Percentiles rank a stretch among this genome's conserved stretches.
Conservation (phyloP, 2,888 invertebrate species). For the Pheosia tremula region DNA sequence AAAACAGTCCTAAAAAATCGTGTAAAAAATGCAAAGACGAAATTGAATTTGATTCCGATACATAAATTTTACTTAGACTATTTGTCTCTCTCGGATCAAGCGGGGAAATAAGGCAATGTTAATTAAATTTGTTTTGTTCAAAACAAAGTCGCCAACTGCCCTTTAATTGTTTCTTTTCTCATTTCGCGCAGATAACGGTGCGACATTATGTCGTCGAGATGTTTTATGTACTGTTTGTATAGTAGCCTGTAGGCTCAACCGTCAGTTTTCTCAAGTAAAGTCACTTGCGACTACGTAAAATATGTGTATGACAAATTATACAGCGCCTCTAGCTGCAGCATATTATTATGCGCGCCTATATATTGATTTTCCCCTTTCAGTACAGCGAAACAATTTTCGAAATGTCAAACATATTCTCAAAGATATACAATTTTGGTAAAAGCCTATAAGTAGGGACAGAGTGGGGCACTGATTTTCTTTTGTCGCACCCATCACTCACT, state of each 20-base stretch:
- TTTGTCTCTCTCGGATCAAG: conserved; percentile 81
- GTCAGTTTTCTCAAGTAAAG: too few species aligned
- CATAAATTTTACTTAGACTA: conserved; percentile 83
- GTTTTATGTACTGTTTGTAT: conserved; percentile 11
- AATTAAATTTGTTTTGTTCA: conserved; percentile 77
- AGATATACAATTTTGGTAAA: too few species aligned
- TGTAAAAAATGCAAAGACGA: conserved; percentile 81
- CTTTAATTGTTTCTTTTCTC: conserved; percentile 70
- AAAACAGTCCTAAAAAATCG: conserved; percentile 74
- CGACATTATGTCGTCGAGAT: conserved; percentile 10
- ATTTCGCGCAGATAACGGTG: conserved; percentile 27
- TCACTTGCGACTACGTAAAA: too few species aligned
- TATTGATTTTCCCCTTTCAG: too few species aligned
- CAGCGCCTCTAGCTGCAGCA: too few species aligned
- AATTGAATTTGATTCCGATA: conserved; percentile 84
- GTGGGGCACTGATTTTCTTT: too few species aligned
- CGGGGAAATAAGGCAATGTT: conserved; percentile 75
- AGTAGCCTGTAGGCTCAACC: background rate
- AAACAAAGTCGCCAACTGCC: conserved; percentile 68
- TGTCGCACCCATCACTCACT: too few species aligned
- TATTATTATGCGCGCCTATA: too few species aligned
- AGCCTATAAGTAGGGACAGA: too few species aligned
- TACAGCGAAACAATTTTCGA: too few species aligned
- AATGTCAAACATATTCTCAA: too few species aligned
- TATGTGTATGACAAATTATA: too few species aligned